Base-by-base conservation (phyloP, 2,888 invertebrate genomes). In the Baccha elongata region DNA sequence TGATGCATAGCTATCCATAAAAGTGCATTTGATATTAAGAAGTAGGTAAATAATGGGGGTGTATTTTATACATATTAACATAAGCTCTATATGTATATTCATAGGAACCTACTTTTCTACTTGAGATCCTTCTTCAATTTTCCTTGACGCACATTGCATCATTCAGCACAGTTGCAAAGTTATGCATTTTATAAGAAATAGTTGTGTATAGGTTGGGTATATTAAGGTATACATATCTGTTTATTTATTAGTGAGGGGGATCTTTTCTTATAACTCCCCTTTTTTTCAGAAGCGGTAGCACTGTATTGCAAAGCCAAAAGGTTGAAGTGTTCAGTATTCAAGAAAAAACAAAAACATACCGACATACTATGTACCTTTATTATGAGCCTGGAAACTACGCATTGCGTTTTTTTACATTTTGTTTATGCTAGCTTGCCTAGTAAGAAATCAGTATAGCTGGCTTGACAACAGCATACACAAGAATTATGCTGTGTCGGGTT, bases 81-180 rank as follows among this genome's bases (percentile, higher is more conserved):
- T 64, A 73, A 78, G 73, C 73, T 69, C n/a, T n/a, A n/a, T n/a
- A n/a, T n/a, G n/a, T n/a, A 84, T 68, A 68, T 68, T 84, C 72
- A 64, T 58, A 69, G 67, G 72, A 78, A 79, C 84, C 84, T 78
- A 79, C 73, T 84, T 84, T 74, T 69, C 64, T 64, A 67, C 68
- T 83, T 68, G 46, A 67, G 62, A 72, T 76, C 29, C 44, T 72
- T 23, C 23, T 72, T 48, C 68, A 60, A 1, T 5, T 32, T 6
- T 72, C 72, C 72, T 76, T 72, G 72, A 76, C 67, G 81, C 60
- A 52, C 58, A 65, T 72, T 69, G 74, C 80, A 64, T 71, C 50
- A 58, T 50, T 73, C 29, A 58, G 58, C 37, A 40, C 7, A 53
- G 21, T 53, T 53, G 40, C 58, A 58, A 60, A 60, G 55, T 48